Percentiles rank a stretch among this genome's conserved stretches.
Evolutionary conservation across 2,797 vertebrate genomes (phyloP).

Genomic region (Apogon hyalosoma): DNA sequence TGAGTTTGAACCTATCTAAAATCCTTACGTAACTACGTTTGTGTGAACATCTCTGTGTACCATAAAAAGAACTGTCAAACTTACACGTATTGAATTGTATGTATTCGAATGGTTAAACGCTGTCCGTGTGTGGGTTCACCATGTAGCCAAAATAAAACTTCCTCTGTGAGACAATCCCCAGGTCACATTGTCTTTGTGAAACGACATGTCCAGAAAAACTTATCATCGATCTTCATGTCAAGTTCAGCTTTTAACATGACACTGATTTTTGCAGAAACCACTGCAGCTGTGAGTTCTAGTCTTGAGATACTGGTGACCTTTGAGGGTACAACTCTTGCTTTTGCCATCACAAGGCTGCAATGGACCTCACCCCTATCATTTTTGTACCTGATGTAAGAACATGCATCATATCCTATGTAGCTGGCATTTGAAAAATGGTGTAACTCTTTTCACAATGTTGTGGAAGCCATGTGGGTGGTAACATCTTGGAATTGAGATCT

Average conservation of each 20-base stretch:
- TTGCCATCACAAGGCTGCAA: constrained; percentile 35
- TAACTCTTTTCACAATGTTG: constrained; percentile 33
- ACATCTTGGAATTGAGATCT: constrained; percentile 1
- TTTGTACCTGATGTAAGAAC: constrained; percentile 35
- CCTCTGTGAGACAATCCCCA: too few species aligned
- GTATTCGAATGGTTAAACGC: too few species aligned
- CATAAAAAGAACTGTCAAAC: too few species aligned
- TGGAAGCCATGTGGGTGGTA: constrained; percentile 36
- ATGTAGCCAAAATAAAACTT: too few species aligned
- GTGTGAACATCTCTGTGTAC: too few species aligned
- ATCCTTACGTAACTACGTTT: too few species aligned
- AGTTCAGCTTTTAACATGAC: constrained; percentile 34
- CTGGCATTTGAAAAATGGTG: constrained; percentile 53
- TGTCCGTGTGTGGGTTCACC: too few species aligned
- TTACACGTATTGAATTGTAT: too few species aligned
- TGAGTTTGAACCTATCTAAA: too few species aligned
- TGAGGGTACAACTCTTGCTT: constrained; percentile 47
- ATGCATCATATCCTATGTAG: constrained; percentile 37
- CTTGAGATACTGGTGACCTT: constrained; percentile 45
- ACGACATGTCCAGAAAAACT: constrained; percentile 34
- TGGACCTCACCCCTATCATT: constrained; percentile 25
- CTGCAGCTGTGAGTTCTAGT: constrained; percentile 40
- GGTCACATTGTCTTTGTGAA: too few species aligned
- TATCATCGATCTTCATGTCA: constrained; percentile 14
- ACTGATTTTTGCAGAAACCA: constrained; percentile 1